Evolutionary conservation across 2,888 invertebrate species (phyloP).

Genomic region (Cyrtodaria siliqua): DNA sequence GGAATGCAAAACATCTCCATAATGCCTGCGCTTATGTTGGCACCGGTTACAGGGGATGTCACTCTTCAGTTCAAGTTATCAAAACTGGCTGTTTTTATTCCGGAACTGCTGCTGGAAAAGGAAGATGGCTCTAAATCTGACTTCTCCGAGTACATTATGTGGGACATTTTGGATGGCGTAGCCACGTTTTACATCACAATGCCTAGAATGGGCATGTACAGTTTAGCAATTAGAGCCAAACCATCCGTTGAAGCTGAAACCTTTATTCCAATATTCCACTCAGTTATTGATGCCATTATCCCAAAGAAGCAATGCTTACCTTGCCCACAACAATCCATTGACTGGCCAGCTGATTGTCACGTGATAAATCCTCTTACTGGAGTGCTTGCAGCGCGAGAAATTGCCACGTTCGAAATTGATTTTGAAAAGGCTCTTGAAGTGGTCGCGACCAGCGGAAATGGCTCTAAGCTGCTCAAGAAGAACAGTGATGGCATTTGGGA

Average conservation of each 20-base stretch:
- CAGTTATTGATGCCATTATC: conserved; percentile 60
- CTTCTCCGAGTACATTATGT: conserved; percentile 63
- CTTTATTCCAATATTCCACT: conserved; percentile 59
- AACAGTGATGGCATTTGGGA: conserved; percentile 49
- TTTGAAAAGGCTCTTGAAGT: conserved; percentile 50
- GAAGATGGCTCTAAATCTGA: conserved; percentile 54
- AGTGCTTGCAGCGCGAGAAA: conserved; percentile 55
- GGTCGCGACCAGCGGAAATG: conserved; percentile 63
- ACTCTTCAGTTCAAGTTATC: conserved; percentile 60
- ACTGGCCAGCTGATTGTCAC: conserved; percentile 63
- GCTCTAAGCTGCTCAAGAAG: conserved; percentile 51
- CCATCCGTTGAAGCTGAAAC: conserved; percentile 43
- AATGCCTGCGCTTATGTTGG: conserved; percentile 64
- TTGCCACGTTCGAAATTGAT: conserved; percentile 52
- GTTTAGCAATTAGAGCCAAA: conserved; percentile 59
- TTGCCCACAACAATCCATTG: conserved; percentile 65
- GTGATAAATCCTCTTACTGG: conserved; percentile 57
- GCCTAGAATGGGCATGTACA: conserved; percentile 59
- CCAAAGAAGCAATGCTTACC: conserved; percentile 65
- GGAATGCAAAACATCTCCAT: conserved; percentile 65
- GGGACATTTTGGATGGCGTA: conserved; percentile 58
- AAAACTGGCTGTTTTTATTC: conserved; percentile 50
- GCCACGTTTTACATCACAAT: conserved; percentile 59
- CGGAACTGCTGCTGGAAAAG: conserved; percentile 57
- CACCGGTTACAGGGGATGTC: conserved; percentile 59